A percentile compares a stretch with the other conserved stretches of the same genome.
Evolutionary conservation across 2,888 invertebrate genomes (phyloP).

Genomic region (Mesochorus sp.): DNA sequence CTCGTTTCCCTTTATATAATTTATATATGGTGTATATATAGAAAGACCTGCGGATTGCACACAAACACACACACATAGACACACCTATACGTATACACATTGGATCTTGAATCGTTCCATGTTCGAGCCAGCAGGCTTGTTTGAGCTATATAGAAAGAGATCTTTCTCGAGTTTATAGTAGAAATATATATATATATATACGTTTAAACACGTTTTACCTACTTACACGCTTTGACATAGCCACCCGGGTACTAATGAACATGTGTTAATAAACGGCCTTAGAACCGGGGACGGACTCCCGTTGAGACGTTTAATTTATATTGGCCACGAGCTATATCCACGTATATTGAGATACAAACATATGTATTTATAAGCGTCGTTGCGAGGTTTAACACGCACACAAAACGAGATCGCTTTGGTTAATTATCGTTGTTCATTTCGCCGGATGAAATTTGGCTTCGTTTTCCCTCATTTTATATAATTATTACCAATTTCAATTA

Average conservation of each 20-base stretch:
- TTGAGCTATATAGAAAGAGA: conserved; percentile 69
- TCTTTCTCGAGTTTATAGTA: conserved; percentile 38
- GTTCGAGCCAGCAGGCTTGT: conserved; percentile 23
- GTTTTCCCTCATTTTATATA: neutral
- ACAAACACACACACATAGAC: neutral
- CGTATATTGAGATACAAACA: neutral
- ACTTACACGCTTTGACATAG: conserved; percentile 57
- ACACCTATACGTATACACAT: neutral
- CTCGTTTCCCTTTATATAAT: conserved; percentile 38
- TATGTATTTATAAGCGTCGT: neutral
- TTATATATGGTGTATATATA: neutral
- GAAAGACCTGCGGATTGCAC: neutral
- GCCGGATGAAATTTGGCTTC: neutral
- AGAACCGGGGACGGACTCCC: conserved; percentile 26
- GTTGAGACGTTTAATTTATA: conserved; percentile 56
- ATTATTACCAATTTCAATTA: neutral
- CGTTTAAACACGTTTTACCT: conserved; percentile 42
- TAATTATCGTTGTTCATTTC: conserved; percentile 7
- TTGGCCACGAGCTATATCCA: conserved; percentile 33
- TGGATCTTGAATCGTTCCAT: conserved; percentile 26
- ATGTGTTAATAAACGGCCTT: conserved; percentile 59
- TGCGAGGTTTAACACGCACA: neutral
- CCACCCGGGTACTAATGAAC: conserved; percentile 54
- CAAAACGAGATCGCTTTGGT: neutral
- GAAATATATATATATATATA: neutral